phyloP scores from a whole-genome alignment of 2,888 invertebrate genomes.

The Trichopoda pennipes region DNA sequence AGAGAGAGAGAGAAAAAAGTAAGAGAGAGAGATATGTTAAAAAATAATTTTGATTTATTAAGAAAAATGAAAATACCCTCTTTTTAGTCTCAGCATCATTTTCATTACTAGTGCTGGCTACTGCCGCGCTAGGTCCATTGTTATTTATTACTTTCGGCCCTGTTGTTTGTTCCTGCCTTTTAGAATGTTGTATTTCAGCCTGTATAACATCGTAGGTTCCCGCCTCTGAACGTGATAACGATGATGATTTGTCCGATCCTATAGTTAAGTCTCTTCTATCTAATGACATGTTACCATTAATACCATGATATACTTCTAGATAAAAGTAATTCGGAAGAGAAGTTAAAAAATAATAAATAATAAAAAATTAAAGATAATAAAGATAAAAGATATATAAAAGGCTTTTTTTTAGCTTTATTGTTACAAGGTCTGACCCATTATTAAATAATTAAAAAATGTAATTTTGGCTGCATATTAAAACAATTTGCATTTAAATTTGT shows the following conservation, averaged over 20 bases:
- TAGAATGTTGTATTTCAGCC: conserved; percentile 79
- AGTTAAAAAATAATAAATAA: no score
- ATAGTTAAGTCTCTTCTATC: conserved; percentile 80
- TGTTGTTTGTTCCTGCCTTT: conserved; percentile 76
- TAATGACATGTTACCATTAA: conserved; percentile 81
- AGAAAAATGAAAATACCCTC: conserved; percentile 70
- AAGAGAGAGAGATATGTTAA: background rate
- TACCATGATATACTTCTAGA: conserved; percentile 79
- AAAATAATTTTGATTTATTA: background rate
- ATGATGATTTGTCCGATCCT: conserved; percentile 80
- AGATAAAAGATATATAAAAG: no score
- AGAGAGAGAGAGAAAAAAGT: background rate
- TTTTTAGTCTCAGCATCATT: conserved; percentile 79
- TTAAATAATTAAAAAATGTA: no score
- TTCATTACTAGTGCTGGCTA: conserved; percentile 68
- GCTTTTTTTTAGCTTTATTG: no score
- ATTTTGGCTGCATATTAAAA: no score
- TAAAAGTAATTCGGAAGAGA: background rate
- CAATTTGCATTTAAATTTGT: no score
- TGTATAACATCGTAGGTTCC: conserved; percentile 80
- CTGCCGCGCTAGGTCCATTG: conserved; percentile 71
- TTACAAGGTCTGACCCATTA: no score
- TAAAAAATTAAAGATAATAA: no score
- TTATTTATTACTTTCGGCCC: conserved; percentile 72
- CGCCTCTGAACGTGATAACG: conserved; percentile 80